These are phyloP conservation scores for Tetramorium parvispinum DNA, from an alignment of 1,140 invertebrate species.

Conservation along the genomic window DNA sequence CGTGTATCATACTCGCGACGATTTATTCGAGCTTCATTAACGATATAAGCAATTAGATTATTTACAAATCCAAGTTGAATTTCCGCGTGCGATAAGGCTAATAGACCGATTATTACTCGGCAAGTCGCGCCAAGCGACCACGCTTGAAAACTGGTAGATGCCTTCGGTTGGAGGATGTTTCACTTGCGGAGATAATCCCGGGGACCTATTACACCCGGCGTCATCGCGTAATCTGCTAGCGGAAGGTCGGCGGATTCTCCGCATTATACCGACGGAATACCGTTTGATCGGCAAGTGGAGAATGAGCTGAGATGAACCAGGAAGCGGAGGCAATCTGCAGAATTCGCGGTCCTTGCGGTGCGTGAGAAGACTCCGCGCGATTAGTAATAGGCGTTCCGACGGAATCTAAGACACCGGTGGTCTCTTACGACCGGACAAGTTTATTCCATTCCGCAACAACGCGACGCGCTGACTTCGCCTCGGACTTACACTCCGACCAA, in stretches of 20 bases:
- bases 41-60: constrained; percentile 21
- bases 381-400: constrained; percentile 61
- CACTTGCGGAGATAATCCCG: constrained; percentile 23
- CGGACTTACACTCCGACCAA: constrained; percentile 6
- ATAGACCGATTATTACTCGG: constrained; percentile 39
- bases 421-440: constrained; percentile 20
- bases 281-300: constrained; percentile 65
- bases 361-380: constrained; percentile 68
- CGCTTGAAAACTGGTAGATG: constrained; percentile 26
- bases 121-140: not conserved
- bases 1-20: not conserved
- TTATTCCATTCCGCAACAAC: not conserved
- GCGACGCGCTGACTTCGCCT: not conserved
- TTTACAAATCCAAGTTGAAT: constrained; percentile 1
- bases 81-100: constrained; percentile 34
- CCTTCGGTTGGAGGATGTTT: not conserved
- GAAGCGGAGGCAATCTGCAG: constrained; percentile 71
- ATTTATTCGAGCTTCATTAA: constrained; percentile 36
- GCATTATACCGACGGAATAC: constrained; percentile 70
- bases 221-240: constrained; percentile 59
- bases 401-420: constrained; percentile 64
- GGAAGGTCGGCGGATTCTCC: constrained; percentile 51
- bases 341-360: constrained; percentile 73
- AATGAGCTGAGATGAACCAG: constrained; percentile 68
- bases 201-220: constrained; percentile 41